Evolutionary conservation across 2,797 vertebrate genomes (phyloP), one percentile per base, ranked within the genome.

Genomic region (Lacerta bilineata): DNA sequence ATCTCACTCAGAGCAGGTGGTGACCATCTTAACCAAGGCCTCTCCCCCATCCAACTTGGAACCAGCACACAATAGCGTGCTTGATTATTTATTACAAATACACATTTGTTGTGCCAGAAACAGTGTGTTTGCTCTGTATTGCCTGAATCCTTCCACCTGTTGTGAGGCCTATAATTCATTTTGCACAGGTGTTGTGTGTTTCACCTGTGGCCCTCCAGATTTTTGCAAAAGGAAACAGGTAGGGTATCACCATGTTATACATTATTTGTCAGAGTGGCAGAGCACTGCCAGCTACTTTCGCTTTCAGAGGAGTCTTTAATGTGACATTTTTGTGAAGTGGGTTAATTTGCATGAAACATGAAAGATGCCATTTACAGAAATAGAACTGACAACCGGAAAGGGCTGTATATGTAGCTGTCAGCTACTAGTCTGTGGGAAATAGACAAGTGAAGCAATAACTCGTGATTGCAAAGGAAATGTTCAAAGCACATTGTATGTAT

Each of bases 241-340:
- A 43, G 72, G 86, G 90, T 88, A 64, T 68, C 61, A 84, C 43
- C 15, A 23, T 39, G 6, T 25, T 80, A 88, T 91, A 82, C 90
- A 94, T 83, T 59, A 77, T 93, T 93, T 93, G 93, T 88, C 0
- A 86, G 83, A 69, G 89, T 85, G 88, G 68, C 84, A 94, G 87
- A 93, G 72, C 86, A 84, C 50, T 88, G 89, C 85, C 86, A 90
- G 84, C 89, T 94, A 83, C 84, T 94, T 84, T 86, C 83, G 36
- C 90, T 91, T 92, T 92, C 78, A 91, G 84, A 91, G 46, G 55
- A 88, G 86, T 78, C 79, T 93, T 88, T 91, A 61, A 71, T 80
- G 43, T 93, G 92, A 94, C 92, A 93, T 89, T 91, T 91, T 79
- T 90, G 74, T 94, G 84, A 78, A 91, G 85, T 90, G 84, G 68